Conservation (phyloP, 1,140 invertebrate species). For the Drosophila lacertosa region DNA sequence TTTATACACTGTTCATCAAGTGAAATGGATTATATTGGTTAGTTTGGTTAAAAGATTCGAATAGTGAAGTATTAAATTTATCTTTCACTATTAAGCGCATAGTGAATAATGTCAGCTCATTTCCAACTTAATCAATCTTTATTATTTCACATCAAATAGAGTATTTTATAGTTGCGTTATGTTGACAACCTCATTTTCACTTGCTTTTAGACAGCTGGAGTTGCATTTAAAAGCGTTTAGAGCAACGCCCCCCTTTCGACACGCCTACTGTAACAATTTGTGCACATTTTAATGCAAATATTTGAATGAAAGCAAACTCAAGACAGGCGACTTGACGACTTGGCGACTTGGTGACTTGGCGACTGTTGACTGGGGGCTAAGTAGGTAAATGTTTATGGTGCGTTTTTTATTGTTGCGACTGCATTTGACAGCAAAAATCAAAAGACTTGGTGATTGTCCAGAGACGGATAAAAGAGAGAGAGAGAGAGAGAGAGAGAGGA, state of each 20-base stretch:
- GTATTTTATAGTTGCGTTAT: neutral
- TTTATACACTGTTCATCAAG: neutral
- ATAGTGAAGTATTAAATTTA: too few species aligned
- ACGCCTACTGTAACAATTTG: slow-evolving; percentile 11
- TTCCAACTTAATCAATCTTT: too few species aligned
- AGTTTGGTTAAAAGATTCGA: too few species aligned
- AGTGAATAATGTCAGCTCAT: too few species aligned
- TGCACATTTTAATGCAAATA: slow-evolving; percentile 55
- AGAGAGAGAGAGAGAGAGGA: too few species aligned
- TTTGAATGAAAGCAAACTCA: slow-evolving; percentile 69
- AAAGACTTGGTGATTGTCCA: slow-evolving; percentile 29
- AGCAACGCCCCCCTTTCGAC: neutral
- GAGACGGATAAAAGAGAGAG: neutral
- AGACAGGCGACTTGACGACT: neutral
- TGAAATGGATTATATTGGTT: neutral
- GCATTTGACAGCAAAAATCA: slow-evolving; percentile 60
- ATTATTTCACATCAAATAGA: neutral
- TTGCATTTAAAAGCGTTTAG: slow-evolving; percentile 61
- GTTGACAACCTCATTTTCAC: neutral
- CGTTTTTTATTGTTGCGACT: slow-evolving; percentile 40
- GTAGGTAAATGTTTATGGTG: slow-evolving; percentile 68
- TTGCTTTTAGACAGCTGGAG: slow-evolving; percentile 54
- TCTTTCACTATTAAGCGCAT: too few species aligned
- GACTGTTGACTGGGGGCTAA: slow-evolving; percentile 24
- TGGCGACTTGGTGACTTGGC: neutral